Evolutionary conservation across 2,113 vertebrate species (phyloP).

Genomic region (Plecturocebus donacophilus): DNA sequence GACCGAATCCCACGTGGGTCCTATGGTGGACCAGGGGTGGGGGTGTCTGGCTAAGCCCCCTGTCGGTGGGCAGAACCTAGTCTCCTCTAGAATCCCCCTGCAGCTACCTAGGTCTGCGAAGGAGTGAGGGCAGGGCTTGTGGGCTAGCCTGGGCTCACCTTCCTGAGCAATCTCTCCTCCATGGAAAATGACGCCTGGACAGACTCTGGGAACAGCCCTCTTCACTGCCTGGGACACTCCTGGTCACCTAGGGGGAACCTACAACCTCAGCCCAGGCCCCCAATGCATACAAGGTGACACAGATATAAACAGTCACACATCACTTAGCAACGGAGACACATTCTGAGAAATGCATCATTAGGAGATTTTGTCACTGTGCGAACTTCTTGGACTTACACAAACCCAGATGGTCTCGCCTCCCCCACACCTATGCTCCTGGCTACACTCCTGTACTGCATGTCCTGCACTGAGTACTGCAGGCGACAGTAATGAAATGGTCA

Average conservation of each 20-base stretch:
- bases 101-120: not conserved
- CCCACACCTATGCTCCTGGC: too few species aligned
- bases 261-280: not conserved
- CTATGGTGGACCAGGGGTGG: not conserved
- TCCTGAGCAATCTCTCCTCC: not conserved
- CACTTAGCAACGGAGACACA: not conserved
- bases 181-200: rapidly evolving
- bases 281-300: rapidly evolving
- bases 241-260: rapidly evolving
- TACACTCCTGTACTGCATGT: not conserved
- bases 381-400: not conserved
- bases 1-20: not conserved
- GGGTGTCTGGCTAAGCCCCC: not conserved
- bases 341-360: not conserved
- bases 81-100: not conserved
- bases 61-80: not conserved
- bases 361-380: not conserved
- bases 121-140: not conserved
- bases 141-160: not conserved
- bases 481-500: not conserved
- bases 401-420: not conserved
- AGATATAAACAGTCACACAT: not conserved
- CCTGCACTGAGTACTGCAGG: not conserved
- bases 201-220: not conserved
- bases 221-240: too few species aligned